These are phyloP conservation scores for Brachyopa scutellaris DNA, from an alignment of 2,888 invertebrate genomes.

Conservation along the genomic window DNA sequence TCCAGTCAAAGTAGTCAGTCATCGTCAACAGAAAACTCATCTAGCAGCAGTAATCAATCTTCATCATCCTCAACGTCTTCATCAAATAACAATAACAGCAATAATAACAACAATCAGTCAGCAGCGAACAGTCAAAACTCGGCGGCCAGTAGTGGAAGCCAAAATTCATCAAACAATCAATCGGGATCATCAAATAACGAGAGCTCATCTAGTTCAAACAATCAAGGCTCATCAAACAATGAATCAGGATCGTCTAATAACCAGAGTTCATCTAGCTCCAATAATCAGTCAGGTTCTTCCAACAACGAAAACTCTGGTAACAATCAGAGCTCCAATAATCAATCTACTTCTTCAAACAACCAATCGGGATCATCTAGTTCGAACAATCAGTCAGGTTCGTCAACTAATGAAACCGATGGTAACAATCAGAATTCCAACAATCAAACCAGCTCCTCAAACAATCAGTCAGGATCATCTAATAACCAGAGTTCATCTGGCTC, in stretches of 20 bases:
- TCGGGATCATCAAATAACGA: conserved; percentile 27
- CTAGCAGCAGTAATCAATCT: conserved; percentile 69
- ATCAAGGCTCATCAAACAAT: conserved; percentile 51
- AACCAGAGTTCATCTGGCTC: conserved; percentile 60
- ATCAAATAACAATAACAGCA: conserved; percentile 47
- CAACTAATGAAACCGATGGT: too few relatives aligned
- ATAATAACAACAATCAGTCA: too few relatives aligned
- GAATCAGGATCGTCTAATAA: conserved; percentile 50
- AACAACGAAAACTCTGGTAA: conserved; percentile 59
- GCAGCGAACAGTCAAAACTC: too few relatives aligned
- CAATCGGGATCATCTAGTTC: conserved; percentile 19
- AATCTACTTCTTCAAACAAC: too few relatives aligned
- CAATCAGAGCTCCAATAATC: conserved; percentile 61
- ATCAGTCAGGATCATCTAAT: conserved; percentile 42
- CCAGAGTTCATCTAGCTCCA: conserved; percentile 52
- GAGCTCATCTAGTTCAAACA: too few relatives aligned
- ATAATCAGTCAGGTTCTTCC: conserved; percentile 52
- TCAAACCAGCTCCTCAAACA: too few relatives aligned
- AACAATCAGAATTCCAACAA: conserved; percentile 44
- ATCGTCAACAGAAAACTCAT: conserved; percentile 59
- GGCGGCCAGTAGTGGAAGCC: too few relatives aligned
- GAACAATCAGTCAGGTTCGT: conserved; percentile 9
- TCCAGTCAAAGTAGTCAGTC: conserved; percentile 66
- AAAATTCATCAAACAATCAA: conserved; percentile 31
- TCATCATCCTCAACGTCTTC: conserved; percentile 35